A percentile compares a stretch with the other conserved stretches of the same genome.
Evolutionary conservation across 1,140 invertebrate genomes (phyloP).

Genomic region (Aradophagus sp.): DNA sequence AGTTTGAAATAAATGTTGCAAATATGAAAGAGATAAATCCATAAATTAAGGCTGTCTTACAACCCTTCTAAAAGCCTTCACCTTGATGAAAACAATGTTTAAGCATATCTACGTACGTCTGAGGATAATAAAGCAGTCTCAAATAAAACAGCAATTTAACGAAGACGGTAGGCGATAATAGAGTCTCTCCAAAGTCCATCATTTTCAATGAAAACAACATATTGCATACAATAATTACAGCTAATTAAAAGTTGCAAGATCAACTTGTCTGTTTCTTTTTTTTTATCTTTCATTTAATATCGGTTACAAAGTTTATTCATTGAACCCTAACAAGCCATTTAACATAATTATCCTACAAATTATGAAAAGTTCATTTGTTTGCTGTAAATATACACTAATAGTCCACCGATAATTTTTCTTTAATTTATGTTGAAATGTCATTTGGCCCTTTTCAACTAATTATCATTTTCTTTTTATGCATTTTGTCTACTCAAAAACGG

Average conservation of each 20-base stretch:
- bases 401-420: constrained; percentile 25
- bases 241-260: constrained; percentile 16
- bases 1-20: neutral
- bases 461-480: too few relatives aligned
- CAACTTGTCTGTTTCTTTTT: constrained; percentile 1
- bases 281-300: too few relatives aligned
- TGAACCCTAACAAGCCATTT: constrained; percentile 21
- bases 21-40: constrained; percentile 9
- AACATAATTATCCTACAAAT: constrained; percentile 12
- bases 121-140: constrained; percentile 50
- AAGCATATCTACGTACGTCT: constrained; percentile 46
- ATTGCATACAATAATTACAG: constrained; percentile 17
- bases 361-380: constrained; percentile 23
- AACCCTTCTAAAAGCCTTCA: constrained; percentile 31
- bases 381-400: constrained; percentile 27
- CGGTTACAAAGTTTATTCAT: constrained; percentile 2
- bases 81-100: constrained; percentile 40
- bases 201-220: constrained; percentile 31
- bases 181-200: constrained; percentile 51
- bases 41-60: constrained; percentile 24
- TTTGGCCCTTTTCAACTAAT: too few relatives aligned
- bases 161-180: constrained; percentile 36
- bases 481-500: too few relatives aligned
- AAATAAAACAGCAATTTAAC: constrained; percentile 53
- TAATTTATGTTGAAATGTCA: too few relatives aligned